phyloP scores from a whole-genome alignment of 2,113 vertebrate genomes.

The Microtus montanus region DNA sequence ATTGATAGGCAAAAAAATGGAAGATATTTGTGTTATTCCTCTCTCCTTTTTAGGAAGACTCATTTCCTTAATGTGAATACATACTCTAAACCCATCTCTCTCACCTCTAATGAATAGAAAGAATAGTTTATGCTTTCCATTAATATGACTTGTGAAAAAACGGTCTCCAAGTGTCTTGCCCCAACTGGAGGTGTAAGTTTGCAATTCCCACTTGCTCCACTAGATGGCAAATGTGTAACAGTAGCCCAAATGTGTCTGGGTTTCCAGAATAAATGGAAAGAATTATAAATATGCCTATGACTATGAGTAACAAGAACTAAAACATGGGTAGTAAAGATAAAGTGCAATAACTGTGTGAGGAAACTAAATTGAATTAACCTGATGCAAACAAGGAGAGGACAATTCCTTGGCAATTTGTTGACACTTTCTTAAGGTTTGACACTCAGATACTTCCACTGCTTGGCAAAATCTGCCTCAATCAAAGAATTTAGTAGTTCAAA shows the following conservation, averaged over 20 bases:
- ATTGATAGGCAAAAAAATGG: background rate
- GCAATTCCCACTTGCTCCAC: slow-evolving; percentile 49
- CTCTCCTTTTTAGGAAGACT: background rate
- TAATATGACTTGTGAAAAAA: background rate
- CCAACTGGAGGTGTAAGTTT: slow-evolving; percentile 28
- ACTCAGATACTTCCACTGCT: background rate
- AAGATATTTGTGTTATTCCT: background rate
- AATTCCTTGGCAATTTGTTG: slow-evolving; percentile 14
- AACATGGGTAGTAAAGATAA: slow-evolving; percentile 24
- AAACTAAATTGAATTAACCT: background rate
- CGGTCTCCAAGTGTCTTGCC: background rate
- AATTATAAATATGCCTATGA: slow-evolving; percentile 7
- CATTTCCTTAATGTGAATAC: background rate
- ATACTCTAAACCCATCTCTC: background rate
- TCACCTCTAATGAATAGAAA: background rate
- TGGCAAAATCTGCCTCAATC: background rate
- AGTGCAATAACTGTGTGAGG: background rate
- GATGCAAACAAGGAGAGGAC: background rate
- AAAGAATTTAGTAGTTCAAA: slow-evolving; percentile 37
- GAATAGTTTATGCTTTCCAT: slow-evolving; percentile 11
- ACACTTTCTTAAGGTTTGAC: slow-evolving; percentile 21
- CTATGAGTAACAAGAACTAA: background rate
- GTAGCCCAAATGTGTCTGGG: background rate
- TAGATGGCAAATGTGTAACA: slow-evolving; percentile 74
- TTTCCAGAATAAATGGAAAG: background rate